Base-by-base conservation (phyloP, 2,797 vertebrate species). In the Lutjanus argentimaculatus region DNA sequence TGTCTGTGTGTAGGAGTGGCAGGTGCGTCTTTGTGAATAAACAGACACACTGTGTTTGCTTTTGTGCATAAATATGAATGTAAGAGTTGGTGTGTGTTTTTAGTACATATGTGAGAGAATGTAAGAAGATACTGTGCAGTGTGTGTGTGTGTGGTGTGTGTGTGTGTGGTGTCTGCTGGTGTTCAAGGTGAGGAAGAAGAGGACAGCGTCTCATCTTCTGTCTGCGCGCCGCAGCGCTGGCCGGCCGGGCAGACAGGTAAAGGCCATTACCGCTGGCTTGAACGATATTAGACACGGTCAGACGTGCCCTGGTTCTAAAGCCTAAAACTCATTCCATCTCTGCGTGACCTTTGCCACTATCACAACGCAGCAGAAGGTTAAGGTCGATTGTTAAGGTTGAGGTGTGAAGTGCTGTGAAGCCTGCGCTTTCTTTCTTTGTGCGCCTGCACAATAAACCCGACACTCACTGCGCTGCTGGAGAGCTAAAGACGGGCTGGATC, bases 301-400 rank as follows among this genome's bases (percentile, higher is more conserved):
- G 77, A 92, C 91, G 89, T 92, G 89, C 85, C 14, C 66, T 51
- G 89, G 53, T 58, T 91, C 82, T 67, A 65, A 88, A 91, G 69
- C 76, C 69, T 76, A 56, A 80, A 86, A 62, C 69, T 75, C 72
- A 49, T 59, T 69, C 48, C 14, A 15, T 58, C 40, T 72, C 65
- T 36, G 36, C 6, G 8, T 90, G 82, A 88, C 89, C 87, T 90
- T 90, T 92, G 87, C 58, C 88, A 82, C 63, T 25, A 80, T 64
- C 70, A 40, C 81, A 19, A 8, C 58, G 17, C 59, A 48, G 48
- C 58, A 67, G 87, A 85, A 90, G 87, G 90, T 90, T 80, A 75
- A 86, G 68, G 80, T 86, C 16, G 61, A 76, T 79, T 69, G 72
- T 79, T 75, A 43, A 70, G 77, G 74, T 80, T 75, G 74, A 80